phyloP scores from a whole-genome alignment of 2,113 vertebrate genomes.

The Aythya baeri region DNA sequence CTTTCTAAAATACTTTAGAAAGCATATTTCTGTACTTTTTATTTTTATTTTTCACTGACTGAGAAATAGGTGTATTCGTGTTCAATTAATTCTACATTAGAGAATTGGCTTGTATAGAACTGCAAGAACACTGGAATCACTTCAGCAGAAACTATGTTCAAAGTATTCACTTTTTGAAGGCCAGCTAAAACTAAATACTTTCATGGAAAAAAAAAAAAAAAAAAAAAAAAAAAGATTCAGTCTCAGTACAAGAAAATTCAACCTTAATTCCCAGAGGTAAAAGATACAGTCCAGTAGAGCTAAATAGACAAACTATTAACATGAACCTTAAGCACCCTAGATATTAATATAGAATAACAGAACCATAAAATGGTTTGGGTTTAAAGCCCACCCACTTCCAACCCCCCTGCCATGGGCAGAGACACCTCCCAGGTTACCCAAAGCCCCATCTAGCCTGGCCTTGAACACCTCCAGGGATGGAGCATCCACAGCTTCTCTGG shows the following conservation, averaged over 20 bases:
- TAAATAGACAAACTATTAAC: not conserved
- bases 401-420: not conserved
- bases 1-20: not conserved
- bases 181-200: not conserved
- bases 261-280: not conserved
- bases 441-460: not conserved
- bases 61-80: not conserved
- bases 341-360: not conserved
- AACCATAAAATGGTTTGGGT: not conserved
- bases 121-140: not conserved
- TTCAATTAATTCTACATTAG: not conserved
- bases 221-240: not conserved
- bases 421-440: not conserved
- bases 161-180: not conserved
- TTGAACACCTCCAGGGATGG: not conserved
- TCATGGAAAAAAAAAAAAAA: too few species aligned
- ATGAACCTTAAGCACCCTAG: not conserved
- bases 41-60: not conserved
- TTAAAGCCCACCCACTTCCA: too few species aligned
- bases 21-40: not conserved
- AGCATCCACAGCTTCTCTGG: not conserved
- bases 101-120: not conserved
- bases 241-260: not conserved
- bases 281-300: not conserved
- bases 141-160: not conserved